phyloP scores from a whole-genome alignment of 2,797 vertebrate species.

The Sitta carolinensis region DNA sequence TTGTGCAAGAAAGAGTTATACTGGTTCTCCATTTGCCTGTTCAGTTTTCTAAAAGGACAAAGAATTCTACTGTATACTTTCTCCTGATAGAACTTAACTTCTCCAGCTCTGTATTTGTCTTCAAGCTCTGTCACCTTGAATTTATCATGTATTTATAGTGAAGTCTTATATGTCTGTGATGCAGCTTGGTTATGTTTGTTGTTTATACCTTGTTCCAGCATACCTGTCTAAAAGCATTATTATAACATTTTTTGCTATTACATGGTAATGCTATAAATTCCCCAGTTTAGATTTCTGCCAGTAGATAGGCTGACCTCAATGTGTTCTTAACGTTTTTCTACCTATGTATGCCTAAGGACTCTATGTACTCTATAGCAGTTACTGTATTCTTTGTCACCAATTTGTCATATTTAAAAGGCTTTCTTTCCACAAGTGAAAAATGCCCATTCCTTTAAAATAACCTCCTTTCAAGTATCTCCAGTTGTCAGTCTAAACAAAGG shows the following conservation, averaged over 20 bases:
- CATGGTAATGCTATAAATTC: background rate
- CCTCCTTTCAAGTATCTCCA: background rate
- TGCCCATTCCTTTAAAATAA: background rate
- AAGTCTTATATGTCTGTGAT: background rate
- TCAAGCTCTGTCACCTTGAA: background rate
- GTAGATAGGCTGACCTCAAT: background rate
- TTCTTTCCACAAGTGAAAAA: background rate
- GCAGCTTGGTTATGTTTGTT: background rate
- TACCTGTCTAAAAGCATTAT: background rate
- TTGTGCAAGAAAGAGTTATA: background rate
- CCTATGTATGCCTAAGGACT: background rate
- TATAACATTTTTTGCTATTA: background rate
- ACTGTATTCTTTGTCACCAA: background rate
- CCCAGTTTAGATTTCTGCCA: background rate
- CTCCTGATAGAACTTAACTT: background rate
- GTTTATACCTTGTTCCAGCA: background rate
- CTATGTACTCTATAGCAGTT: background rate
- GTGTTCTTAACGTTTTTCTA: background rate
- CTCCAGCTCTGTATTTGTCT: background rate
- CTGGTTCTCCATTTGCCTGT: background rate
- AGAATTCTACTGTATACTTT: background rate
- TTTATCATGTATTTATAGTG: background rate
- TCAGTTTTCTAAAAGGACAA: background rate
- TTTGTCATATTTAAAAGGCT: background rate
- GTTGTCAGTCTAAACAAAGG: background rate